These are phyloP conservation scores for Pseudorasbora parva DNA, from an alignment of 2,113 vertebrate genomes.

Conservation along the genomic window DNA sequence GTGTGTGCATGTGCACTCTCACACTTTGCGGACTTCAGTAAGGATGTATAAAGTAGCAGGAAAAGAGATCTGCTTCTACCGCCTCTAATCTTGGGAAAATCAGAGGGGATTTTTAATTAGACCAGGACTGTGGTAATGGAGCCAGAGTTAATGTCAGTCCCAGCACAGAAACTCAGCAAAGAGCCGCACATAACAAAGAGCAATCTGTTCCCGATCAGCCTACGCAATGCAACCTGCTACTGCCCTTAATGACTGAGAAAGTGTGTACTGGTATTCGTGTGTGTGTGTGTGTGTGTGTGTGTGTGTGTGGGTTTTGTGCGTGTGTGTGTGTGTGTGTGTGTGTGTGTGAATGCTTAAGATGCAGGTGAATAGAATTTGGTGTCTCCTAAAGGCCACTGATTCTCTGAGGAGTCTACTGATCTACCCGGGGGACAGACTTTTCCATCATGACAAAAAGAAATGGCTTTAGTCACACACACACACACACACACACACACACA, in stretches of 20 bases:
- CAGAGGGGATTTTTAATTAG: slow-evolving; percentile 79
- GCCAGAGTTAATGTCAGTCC: slow-evolving; percentile 71
- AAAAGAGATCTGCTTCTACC: slow-evolving; percentile 67
- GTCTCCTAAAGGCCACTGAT: slow-evolving; percentile 58
- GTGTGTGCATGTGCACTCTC: slow-evolving; percentile 16
- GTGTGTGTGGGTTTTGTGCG: slow-evolving; percentile 50
- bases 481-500: slow-evolving; percentile 24
- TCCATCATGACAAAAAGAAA: slow-evolving; percentile 41
- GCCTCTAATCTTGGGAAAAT: slow-evolving; percentile 73
- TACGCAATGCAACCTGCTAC: slow-evolving; percentile 59
- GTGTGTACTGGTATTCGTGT: slow-evolving; percentile 18
- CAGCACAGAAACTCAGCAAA: slow-evolving; percentile 61
- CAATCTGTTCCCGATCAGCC: slow-evolving; percentile 65
- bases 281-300: slow-evolving; percentile 27
- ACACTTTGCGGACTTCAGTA: slow-evolving; percentile 45
- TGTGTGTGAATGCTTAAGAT: slow-evolving; percentile 41
- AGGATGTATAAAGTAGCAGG: slow-evolving; percentile 62
- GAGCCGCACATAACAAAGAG: slow-evolving; percentile 63
- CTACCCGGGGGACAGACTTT: slow-evolving; percentile 50
- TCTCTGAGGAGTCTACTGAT: slow-evolving; percentile 59
- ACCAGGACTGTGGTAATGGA: slow-evolving; percentile 74
- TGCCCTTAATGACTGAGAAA: slow-evolving; percentile 44
- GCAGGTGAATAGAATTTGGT: slow-evolving; percentile 39
- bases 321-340: slow-evolving; percentile 38
- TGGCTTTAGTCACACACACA: slow-evolving; percentile 17